Base-by-base conservation (phyloP, 2,113 vertebrate species). In the Setophaga coronata region DNA sequence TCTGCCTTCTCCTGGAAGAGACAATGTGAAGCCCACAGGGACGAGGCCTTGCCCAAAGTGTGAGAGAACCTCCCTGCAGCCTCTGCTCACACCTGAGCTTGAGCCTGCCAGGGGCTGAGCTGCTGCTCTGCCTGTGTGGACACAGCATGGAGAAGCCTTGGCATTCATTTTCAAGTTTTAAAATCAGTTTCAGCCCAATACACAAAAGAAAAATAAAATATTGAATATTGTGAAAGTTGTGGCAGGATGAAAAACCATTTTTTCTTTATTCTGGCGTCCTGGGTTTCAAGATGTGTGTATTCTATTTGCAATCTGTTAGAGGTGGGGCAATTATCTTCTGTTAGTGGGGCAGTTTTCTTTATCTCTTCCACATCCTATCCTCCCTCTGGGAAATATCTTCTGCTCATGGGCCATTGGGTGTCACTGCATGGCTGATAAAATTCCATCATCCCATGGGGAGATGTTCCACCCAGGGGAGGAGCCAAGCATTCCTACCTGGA, bases 81-180 rank as follows among this genome's bases (percentile, higher is more conserved):
- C 45, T 61, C 83, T 58, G 67, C 3, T 20, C 20, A 8, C 34
- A 7, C 18, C n/a, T 47, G 7, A 64, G 0, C 61, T 14, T 1
- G 23, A 42, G 33, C 6, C 20, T 62, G 19, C 14, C 23, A 5
- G 7, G 12, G 1, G 21, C 50, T 0, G 0, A 47, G 36, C 1
- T 21, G 18, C 16, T 7, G 40, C 61, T 57, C 65, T 53, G 31
- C 24, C 43, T 45, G 0, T 4, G 1, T 4, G 31, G 28, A 56
- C 6, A 29, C 43, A 64, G 25, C 48, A 16, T 0, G 7, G 15
- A 21, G 16, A 56, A 9, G 14, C 28, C 42, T 58, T 12, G 0
- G 25, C 34, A 48, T 45, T 54, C 60, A 28, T 28, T 57, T 18
- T 42, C 29, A 29, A 13, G 8, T 13, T 74, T 78, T 60, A 45